Conservation (phyloP, 2,797 vertebrate genomes). For the Heliangelus exortis region DNA sequence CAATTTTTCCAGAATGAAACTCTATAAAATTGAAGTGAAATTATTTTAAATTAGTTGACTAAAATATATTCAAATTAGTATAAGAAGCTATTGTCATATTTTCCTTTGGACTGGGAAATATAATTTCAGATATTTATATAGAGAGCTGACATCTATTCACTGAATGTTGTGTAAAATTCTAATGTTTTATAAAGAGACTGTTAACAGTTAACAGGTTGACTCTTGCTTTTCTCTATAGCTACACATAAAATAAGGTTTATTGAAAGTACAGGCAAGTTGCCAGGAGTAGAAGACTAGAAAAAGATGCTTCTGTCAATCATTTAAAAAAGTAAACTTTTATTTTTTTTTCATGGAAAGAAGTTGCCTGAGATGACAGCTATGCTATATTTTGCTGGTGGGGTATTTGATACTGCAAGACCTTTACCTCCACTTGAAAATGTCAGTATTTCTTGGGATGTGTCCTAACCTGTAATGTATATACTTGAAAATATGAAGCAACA, state of each 20-base stretch:
- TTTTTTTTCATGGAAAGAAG: not conserved
- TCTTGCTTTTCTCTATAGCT: not conserved
- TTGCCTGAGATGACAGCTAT: not conserved
- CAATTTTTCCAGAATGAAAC: not conserved
- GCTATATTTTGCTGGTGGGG: not conserved
- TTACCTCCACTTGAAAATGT: not conserved
- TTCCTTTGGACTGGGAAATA: not conserved
- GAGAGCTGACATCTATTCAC: not conserved
- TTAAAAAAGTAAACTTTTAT: not conserved
- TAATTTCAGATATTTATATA: not conserved
- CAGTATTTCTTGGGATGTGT: not conserved
- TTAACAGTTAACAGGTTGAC: not conserved
- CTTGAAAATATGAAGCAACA: not conserved
- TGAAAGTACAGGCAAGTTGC: not conserved
- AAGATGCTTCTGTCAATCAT: not conserved
- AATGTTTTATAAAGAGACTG: not conserved
- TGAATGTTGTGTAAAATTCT: not conserved
- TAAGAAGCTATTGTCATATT: not conserved
- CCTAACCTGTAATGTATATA: not conserved
- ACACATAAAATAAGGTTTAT: not conserved
- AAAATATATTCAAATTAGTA: not conserved
- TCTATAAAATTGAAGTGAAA: not conserved
- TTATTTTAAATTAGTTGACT: not conserved
- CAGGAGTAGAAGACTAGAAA: not conserved
- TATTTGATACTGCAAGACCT: not conserved